Conservation (phyloP, 2,888 invertebrate genomes). For the Lymantria dispar region DNA sequence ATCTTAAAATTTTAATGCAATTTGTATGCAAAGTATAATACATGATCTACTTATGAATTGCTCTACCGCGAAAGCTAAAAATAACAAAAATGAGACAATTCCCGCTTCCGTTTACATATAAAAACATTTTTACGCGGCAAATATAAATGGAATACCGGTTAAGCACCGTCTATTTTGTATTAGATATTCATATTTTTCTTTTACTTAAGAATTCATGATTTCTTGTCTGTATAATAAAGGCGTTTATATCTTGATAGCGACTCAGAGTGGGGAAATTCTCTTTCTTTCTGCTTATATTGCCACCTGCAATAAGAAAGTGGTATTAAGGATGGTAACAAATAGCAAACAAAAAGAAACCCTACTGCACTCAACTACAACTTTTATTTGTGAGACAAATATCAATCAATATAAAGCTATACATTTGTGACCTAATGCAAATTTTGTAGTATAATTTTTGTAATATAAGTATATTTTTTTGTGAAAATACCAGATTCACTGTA, state of each 20-base stretch:
- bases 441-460: too few species aligned
- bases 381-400: too few species aligned
- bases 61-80: conserved; percentile 1
- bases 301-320: conserved; percentile 58
- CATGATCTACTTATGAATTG: conserved; percentile 2
- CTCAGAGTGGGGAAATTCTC: conserved; percentile 52
- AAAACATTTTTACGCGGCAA: conserved; percentile 13
- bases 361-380: neutral
- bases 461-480: too few species aligned
- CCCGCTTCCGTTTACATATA: conserved; percentile 4
- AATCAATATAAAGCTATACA: too few species aligned
- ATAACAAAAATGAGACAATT: conserved; percentile 1
- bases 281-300: conserved; percentile 50
- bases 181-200: conserved; percentile 31
- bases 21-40: conserved; percentile 4
- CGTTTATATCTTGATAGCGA: conserved; percentile 35
- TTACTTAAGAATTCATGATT: conserved; percentile 37
- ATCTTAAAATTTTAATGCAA: conserved; percentile 1
- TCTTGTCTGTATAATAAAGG: conserved; percentile 46
- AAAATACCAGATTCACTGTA: too few species aligned
- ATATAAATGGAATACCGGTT: conserved; percentile 16
- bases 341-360: conserved; percentile 33
- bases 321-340: conserved; percentile 36
- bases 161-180: conserved; percentile 23
- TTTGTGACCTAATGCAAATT: too few species aligned